These are phyloP conservation scores for Craterocephalus amniculus DNA, from an alignment of 2,797 vertebrate genomes.

Conservation along the genomic window DNA sequence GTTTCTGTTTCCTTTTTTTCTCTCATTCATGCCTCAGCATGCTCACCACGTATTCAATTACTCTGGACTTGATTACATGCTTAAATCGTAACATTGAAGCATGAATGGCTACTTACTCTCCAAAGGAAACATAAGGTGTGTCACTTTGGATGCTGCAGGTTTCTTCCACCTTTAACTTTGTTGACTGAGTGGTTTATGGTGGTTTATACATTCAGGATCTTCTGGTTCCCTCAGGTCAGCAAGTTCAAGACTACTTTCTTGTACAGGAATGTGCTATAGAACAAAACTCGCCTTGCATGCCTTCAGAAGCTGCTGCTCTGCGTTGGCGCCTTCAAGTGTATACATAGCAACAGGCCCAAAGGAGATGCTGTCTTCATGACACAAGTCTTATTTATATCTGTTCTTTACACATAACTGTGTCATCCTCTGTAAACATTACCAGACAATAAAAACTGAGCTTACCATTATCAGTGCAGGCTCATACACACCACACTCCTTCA, in stretches of 20 bases:
- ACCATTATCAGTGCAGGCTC: no score
- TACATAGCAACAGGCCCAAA: background rate
- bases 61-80: conserved; percentile 72
- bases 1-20: conserved; percentile 7
- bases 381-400: no score
- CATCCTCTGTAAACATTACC: no score
- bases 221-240: no score
- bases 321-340: conserved; percentile 25
- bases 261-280: no score
- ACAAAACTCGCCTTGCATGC: background rate
- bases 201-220: background rate
- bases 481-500: no score
- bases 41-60: conserved; percentile 78
- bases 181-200: conserved; percentile 23
- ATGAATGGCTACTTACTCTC: conserved; percentile 61
- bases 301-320: conserved; percentile 12
- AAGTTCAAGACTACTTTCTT: no score
- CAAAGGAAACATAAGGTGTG: conserved; percentile 58
- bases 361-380: background rate
- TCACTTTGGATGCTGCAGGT: conserved; percentile 42
- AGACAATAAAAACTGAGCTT: no score
- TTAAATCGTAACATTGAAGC: conserved; percentile 72
- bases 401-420: no score
- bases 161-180: conserved; percentile 36
- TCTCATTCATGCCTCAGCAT: conserved; percentile 39